Conservation (phyloP, 1,140 invertebrate genomes). For the Drosophila ohnishii region DNA sequence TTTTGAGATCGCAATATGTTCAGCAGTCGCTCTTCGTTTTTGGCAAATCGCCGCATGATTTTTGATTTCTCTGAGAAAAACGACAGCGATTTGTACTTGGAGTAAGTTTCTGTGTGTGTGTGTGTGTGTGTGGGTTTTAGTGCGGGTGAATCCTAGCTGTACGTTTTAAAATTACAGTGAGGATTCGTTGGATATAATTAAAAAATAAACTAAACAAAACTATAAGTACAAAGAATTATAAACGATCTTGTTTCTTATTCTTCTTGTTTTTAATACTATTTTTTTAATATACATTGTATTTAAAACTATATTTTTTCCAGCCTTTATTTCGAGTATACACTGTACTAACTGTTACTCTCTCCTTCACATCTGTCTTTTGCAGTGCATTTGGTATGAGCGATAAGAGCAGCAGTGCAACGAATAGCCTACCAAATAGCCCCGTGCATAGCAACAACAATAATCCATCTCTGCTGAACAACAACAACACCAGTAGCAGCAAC, state of each 20-base stretch:
- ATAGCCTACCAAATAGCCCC: constrained; percentile 79
- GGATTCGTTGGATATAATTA: neutral
- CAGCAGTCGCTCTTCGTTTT: constrained; percentile 65
- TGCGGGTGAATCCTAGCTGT: constrained; percentile 32
- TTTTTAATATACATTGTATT: no score
- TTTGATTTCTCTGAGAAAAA: constrained; percentile 78
- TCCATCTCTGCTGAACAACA: constrained; percentile 76
- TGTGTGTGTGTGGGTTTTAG: no score
- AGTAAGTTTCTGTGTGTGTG: constrained; percentile 57
- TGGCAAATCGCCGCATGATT: constrained; percentile 78
- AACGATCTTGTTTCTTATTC: no score
- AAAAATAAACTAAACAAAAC: neutral
- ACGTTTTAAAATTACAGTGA: constrained; percentile 9
- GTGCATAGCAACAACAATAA: constrained; percentile 81
- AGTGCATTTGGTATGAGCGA: constrained; percentile 86
- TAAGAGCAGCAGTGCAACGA: constrained; percentile 78
- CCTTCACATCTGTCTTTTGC: constrained; percentile 79
- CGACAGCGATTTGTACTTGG: constrained; percentile 64
- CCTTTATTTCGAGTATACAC: neutral
- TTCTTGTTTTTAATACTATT: no score
- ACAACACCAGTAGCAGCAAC: constrained; percentile 55
- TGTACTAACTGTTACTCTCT: constrained; percentile 28
- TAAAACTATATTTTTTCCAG: neutral
- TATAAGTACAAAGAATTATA: no score
- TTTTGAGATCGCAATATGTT: constrained; percentile 58